Conservation (phyloP, 2,797 vertebrate species). For the Chaetodon trifasciatus region DNA sequence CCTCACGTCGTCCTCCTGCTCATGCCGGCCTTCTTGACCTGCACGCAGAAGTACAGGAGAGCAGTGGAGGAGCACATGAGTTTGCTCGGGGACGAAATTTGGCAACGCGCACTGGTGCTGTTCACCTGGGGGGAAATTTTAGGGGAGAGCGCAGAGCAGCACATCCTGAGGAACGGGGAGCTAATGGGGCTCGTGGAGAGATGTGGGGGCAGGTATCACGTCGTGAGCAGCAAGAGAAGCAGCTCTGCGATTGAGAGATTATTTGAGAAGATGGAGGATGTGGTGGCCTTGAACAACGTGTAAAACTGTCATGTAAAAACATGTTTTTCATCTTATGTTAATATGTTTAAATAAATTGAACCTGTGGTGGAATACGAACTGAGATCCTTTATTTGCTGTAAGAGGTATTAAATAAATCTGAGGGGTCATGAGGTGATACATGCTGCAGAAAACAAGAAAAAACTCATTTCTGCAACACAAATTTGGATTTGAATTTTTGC, state of each 20-base stretch:
- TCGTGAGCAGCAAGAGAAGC: conserved; percentile 67
- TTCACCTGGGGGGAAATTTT: conserved; percentile 83
- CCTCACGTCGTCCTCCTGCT: conserved; percentile 79
- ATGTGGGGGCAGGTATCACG: conserved; percentile 77
- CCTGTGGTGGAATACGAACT: not conserved
- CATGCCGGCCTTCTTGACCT: conserved; percentile 78
- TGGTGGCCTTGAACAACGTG: conserved; percentile 58
- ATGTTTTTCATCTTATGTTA: conserved; percentile 7
- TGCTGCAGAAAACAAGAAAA: not conserved
- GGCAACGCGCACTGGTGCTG: conserved; percentile 76
- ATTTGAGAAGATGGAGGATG: conserved; percentile 75
- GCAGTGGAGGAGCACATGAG: conserved; percentile 74
- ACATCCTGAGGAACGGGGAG: conserved; percentile 79
- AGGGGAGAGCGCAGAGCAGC: conserved; percentile 78
- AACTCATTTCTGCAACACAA: not conserved
- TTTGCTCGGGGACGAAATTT: conserved; percentile 67
- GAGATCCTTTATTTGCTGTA: not conserved
- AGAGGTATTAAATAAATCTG: too few species aligned
- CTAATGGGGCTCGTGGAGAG: conserved; percentile 70
- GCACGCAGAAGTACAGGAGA: conserved; percentile 75
- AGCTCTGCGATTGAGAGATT: conserved; percentile 48
- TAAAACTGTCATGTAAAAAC: conserved; percentile 1
- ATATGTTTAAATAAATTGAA: conserved; percentile 46
- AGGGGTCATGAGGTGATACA: not conserved
- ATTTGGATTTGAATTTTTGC: not conserved